Evolutionary conservation across 2,888 invertebrate genomes (phyloP), one percentile per base, ranked within the genome.

Genomic region (Clusia tigrina): DNA sequence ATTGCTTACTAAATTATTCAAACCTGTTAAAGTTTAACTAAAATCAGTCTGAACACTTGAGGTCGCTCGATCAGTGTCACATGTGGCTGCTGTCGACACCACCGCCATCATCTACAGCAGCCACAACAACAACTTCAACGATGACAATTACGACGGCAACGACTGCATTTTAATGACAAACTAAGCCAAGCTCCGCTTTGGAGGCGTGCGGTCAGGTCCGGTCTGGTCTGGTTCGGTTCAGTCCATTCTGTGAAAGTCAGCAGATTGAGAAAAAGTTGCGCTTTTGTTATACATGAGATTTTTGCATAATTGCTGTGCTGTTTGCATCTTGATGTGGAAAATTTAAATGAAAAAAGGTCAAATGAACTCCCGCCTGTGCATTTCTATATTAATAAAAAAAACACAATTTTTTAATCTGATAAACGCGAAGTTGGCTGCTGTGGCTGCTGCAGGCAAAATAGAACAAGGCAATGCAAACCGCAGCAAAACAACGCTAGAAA

Each of bases 41-140:
- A 54, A 26, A 68, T 69, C 65, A 62, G 62, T 71, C 67, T 67
- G 68, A 68, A 65, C 71, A 65, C 67, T 72, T 70, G 69, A 67
- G 71, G 71, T 70, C n/a, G n/a, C n/a, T n/a, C n/a, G n/a, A n/a
- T n/a, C n/a, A n/a, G n/a, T n/a, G n/a, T n/a, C 71, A 72, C 67
- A 66, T 67, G 68, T 63, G 67, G 38, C 55, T 57, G 56, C 58
- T n/a, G n/a, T n/a, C n/a, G n/a, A n/a, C n/a, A n/a, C n/a, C n/a
- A 6, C 32, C 32, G 32, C 32, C 32, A 9, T 32, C 32, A 32
- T 32, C 32, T 32, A 32, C 32, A 12, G 6, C 12, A 12, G 32
- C 32, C 32, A 32, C 6, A 32, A 32, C 6, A 32, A 32, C 6
- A 32, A 32, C n/a, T n/a, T n/a, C n/a, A n/a, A n/a, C n/a, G n/a